Evolutionary conservation across 2,113 vertebrate genomes (phyloP), one percentile per base, ranked within the genome.

Genomic region (Tupaia chinensis): DNA sequence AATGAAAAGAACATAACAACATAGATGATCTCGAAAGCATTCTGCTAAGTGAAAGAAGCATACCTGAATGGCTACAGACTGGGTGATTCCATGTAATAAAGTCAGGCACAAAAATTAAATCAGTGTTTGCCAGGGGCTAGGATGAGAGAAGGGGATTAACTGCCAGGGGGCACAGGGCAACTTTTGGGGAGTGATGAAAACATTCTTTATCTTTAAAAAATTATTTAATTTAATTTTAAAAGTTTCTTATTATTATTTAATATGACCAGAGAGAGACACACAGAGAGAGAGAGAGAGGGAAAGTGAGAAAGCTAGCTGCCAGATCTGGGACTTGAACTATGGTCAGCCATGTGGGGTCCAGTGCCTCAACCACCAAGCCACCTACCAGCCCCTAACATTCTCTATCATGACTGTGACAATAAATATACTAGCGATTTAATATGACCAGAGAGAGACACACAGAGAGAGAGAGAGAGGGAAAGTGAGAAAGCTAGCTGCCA

Each of bases 61-160:
- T 61, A 56, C 56, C 54, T 29, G 9, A 66, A 53, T 69, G 70
- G n/a, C 74, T 86, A 73, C 79, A 72, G 11, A 44, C 16, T 70
- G 61, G 66, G 65, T 54, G 20, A 44, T 58, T 63, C 60, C 58
- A 58, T 32, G 80, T 89, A 65, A 61, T 27, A 82, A 56, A 82
- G 34, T 56, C 32, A 44, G 32, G 78, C 17, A 73, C 10, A 54
- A 56, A 84, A 74, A 32, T n/a, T 23, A 44, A 60, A 60, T 32
- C 53, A 7, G 32, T 3, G 22, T 34, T 29, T 81, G 53, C 29
- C 58, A 27, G 20, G 79, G 29, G 4, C 80, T 32, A 13, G 10
- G 9, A 11, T 2, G 73, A 2, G 19, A 54, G 12, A 3, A 66
- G 0, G 53, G 27, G 19, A 58, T 9, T 15, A 4, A 3, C 27